Evolutionary conservation across 2,888 invertebrate genomes (phyloP), one percentile per base, ranked within the genome.

Genomic region (Caenorhabditis macrosperma): DNA sequence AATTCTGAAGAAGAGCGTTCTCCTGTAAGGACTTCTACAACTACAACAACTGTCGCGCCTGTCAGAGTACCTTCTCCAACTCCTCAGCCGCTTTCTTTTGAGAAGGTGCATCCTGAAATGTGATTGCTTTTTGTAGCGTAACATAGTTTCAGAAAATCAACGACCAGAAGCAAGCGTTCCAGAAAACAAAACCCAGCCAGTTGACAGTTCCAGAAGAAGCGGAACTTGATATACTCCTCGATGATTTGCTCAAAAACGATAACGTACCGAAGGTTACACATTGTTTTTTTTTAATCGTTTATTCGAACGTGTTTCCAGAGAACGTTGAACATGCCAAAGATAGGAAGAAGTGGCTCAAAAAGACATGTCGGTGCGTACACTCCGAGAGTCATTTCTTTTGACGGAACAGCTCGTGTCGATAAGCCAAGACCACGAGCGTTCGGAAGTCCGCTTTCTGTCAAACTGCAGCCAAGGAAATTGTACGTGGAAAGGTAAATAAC

Each of bases 321-420:
- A 5, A 38, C 6, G 38, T 57, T 10, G 57, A 69, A 64, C 17
- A 26, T 69, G 0, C 67, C 66, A 10, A 66, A 71, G 30, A 61
- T 78, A 41, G 69, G 59, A 33, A 35, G 67, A 68, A 71, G 67
- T 26, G 57, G 72, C 22, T 54, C 72, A 15, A 72, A 67, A 20
- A 44, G 67, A 15, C 78, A 78, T 30, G 55, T 71, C 12, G 78
- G 78, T 6, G 59, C 57, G 9, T 35, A 28, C 26, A n/a, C 57
- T 2, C 75, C 79, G 22, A 66, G 57, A 33, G 15, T 80, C 10
- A 72, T 80, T 33, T 52, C 71, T 1, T 80, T 80, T 44, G 80
- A 80, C 55, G 80, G 80, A 24, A 76, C 80, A n/a, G 80, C 76
- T 10, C 67, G 63, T 55, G 63, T 78, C 15, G 48, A 67, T 0